A percentile compares a stretch with the other conserved stretches of the same genome.
Evolutionary conservation across 2,888 invertebrate species (phyloP).

Genomic region (Pseudococcus viburni): DNA sequence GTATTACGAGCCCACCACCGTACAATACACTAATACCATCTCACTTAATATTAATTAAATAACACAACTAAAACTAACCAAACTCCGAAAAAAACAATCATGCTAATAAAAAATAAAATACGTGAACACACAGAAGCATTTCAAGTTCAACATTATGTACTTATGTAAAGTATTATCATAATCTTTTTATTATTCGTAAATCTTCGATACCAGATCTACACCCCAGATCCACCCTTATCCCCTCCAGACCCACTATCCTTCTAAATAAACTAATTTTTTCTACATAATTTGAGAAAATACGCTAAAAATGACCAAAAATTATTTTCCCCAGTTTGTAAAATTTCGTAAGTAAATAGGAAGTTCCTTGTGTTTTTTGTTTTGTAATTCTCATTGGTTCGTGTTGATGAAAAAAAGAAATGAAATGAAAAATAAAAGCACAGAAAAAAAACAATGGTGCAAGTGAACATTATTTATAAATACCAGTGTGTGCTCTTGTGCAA

Average conservation of each 20-base stretch:
- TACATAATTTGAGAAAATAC: neutral
- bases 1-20: neutral
- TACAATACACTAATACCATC: neutral
- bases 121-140: slow-evolving; percentile 56
- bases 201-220: neutral
- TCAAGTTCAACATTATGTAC: slow-evolving; percentile 44
- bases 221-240: neutral
- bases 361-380: neutral
- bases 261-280: neutral
- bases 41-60: neutral
- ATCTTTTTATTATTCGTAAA: neutral
- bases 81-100: slow-evolving; percentile 18
- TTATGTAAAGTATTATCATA: neutral
- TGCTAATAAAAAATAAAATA: slow-evolving; percentile 56
- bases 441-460: slow-evolving; percentile 64
- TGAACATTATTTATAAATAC: slow-evolving; percentile 66
- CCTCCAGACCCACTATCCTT: neutral
- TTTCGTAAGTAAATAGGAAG: neutral
- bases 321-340: neutral
- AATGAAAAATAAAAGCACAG: slow-evolving; percentile 57
- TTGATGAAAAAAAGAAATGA: slow-evolving; percentile 14
- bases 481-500: slow-evolving; percentile 66
- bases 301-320: neutral
- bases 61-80: slow-evolving; percentile 47
- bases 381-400: neutral